These are phyloP conservation scores for Xyliphius kryptos DNA, from an alignment of 2,113 vertebrate species.

Conservation along the genomic window DNA sequence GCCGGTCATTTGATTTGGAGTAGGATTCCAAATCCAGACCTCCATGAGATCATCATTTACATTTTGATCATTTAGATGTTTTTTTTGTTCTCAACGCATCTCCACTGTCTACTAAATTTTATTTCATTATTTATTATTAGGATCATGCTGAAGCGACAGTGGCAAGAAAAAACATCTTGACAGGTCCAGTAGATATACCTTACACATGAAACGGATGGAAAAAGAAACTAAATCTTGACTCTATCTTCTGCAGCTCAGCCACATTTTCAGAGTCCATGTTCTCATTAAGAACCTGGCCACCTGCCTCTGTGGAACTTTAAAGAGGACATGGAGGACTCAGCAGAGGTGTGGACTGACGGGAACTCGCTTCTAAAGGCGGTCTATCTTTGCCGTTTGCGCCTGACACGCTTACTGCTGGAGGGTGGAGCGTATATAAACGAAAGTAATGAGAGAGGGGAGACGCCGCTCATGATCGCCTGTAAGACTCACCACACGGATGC, in stretches of 20 bases:
- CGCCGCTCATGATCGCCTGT: conserved; percentile 85
- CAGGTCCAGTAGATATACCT: too few relatives aligned
- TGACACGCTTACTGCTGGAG: conserved; percentile 81
- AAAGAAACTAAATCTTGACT: neutral
- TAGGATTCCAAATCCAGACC: too few relatives aligned
- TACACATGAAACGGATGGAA: too few relatives aligned
- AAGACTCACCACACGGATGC: conserved; percentile 71
- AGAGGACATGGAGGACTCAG: conserved; percentile 58
- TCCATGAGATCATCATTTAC: too few relatives aligned
- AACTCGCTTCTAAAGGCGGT: conserved; percentile 85
- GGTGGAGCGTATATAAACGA: conserved; percentile 81
- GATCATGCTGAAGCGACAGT: too few relatives aligned
- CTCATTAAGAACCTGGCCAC: conserved; percentile 12
- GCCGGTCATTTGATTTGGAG: too few relatives aligned
- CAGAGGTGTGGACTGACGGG: conserved; percentile 70
- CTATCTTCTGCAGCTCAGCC: conserved; percentile 15
- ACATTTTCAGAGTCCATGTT: neutral
- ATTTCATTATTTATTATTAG: too few relatives aligned
- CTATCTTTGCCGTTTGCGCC: conserved; percentile 76
- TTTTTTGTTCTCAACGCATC: too few relatives aligned
- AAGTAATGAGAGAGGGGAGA: conserved; percentile 85
- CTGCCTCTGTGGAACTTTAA: conserved; percentile 26
- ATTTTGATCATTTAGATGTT: too few relatives aligned
- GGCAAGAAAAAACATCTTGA: too few relatives aligned
- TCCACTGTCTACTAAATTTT: too few relatives aligned